Evolutionary conservation across 2,888 invertebrate genomes (phyloP).

Genomic region (Phoenoteleia sp.): DNA sequence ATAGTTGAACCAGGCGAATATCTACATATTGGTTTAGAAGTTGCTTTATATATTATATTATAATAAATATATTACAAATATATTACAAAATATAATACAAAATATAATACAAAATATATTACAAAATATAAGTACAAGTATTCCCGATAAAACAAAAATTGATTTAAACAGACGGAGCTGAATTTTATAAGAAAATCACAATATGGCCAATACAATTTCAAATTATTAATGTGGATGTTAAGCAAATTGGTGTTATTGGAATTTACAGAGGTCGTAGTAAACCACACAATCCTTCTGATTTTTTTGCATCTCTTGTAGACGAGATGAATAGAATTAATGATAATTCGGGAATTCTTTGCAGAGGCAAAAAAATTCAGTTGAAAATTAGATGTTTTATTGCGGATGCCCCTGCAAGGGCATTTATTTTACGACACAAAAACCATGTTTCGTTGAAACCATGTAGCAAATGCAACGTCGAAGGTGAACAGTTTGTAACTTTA

Average conservation of each 20-base stretch:
- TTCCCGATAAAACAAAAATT: too few species aligned
- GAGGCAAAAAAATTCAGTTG: not conserved
- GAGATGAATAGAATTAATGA: not conserved
- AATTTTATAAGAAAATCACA: not conserved
- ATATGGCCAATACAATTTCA: not conserved
- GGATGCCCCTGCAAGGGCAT: not conserved
- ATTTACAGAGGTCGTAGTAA: not conserved
- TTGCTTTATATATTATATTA: not conserved
- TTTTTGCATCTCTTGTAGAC: not conserved
- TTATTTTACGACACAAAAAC: not conserved
- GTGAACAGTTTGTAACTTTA: too few species aligned
- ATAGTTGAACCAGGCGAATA: constrained; percentile 23
- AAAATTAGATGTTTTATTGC: not conserved
- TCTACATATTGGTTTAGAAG: constrained; percentile 29
- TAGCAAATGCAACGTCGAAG: too few species aligned
- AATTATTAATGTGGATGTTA: not conserved
- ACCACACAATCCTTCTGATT: not conserved
- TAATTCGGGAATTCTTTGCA: not conserved
- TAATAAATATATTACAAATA: too few species aligned
- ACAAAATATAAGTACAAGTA: too few species aligned
- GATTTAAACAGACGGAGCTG: not conserved
- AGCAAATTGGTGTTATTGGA: not conserved
- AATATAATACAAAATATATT: too few species aligned
- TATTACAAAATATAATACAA: too few species aligned
- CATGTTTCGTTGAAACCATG: too few species aligned